Conservation (phyloP, 2,888 invertebrate genomes). For the Pheosia tremula region DNA sequence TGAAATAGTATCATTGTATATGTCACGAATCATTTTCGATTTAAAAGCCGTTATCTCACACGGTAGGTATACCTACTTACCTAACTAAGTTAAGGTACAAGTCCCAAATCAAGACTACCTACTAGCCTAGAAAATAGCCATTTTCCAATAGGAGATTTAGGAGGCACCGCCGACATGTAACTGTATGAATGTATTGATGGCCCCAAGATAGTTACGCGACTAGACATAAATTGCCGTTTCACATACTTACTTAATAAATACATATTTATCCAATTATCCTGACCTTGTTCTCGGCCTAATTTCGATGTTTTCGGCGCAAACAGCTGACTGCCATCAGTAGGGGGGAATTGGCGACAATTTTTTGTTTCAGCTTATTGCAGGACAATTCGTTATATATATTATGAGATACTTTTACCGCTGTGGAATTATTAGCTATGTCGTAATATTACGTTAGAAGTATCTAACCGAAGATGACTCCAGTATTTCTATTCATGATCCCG, state of each 20-base stretch:
- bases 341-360: background rate
- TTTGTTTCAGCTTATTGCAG: background rate
- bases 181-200: background rate
- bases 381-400: conserved; percentile 13
- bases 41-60: too few relatives aligned
- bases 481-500: background rate
- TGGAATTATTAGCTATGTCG: conserved; percentile 6
- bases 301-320: conserved; percentile 18
- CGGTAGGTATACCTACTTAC: too few relatives aligned
- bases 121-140: too few relatives aligned
- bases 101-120: too few relatives aligned
- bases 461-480: background rate
- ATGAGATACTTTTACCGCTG: conserved; percentile 17
- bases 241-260: conserved; percentile 18
- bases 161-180: background rate
- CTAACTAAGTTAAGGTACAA: too few relatives aligned
- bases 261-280: conserved; percentile 30
- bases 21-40: too few relatives aligned
- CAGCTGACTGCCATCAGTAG: conserved; percentile 27
- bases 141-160: too few relatives aligned
- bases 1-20: too few relatives aligned
- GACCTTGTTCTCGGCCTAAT: conserved; percentile 32
- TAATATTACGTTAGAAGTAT: background rate
- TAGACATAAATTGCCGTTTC: conserved; percentile 38
- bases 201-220: conserved; percentile 19